A percentile compares a stretch with the other conserved stretches of the same genome.
Evolutionary conservation across 1,140 invertebrate species (phyloP).

Genomic region (Diachasma alloeum): DNA sequence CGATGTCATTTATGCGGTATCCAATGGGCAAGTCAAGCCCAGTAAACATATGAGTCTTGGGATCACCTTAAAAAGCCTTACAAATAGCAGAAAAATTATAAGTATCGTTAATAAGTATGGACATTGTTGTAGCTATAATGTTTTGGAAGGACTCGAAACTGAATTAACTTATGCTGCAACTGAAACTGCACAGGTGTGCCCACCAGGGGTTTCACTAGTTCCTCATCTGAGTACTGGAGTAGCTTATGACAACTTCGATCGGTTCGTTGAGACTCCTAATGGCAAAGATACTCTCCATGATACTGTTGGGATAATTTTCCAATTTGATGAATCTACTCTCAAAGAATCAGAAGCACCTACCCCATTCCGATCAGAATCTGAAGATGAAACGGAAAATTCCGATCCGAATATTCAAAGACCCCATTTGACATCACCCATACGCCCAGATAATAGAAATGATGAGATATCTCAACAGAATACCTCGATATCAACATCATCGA

Average conservation of each 20-base stretch:
- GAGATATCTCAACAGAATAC: no score
- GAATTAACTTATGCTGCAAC: constrained; percentile 32
- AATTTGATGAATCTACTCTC: not conserved
- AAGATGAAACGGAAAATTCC: no score
- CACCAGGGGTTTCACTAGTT: constrained; percentile 33
- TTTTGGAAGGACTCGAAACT: constrained; percentile 21
- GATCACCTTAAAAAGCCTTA: no score
- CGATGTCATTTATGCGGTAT: not conserved
- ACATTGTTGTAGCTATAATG: constrained; percentile 25
- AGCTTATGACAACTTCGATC: constrained; percentile 52
- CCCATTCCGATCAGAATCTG: no score
- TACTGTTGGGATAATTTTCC: no score
- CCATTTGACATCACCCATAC: no score
- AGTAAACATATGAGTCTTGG: no score
- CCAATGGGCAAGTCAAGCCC: not conserved
- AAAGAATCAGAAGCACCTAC: no score
- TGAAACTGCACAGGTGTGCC: constrained; percentile 32
- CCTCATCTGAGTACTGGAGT: constrained; percentile 39
- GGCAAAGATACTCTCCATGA: constrained; percentile 24
- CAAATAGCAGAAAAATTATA: no score
- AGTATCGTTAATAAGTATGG: constrained; percentile 11
- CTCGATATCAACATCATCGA: no score
- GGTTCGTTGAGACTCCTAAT: constrained; percentile 16
- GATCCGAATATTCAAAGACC: no score
- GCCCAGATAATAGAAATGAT: no score